Evolutionary conservation across 2,113 vertebrate genomes (phyloP).

Genomic region (Cathartes aura): DNA sequence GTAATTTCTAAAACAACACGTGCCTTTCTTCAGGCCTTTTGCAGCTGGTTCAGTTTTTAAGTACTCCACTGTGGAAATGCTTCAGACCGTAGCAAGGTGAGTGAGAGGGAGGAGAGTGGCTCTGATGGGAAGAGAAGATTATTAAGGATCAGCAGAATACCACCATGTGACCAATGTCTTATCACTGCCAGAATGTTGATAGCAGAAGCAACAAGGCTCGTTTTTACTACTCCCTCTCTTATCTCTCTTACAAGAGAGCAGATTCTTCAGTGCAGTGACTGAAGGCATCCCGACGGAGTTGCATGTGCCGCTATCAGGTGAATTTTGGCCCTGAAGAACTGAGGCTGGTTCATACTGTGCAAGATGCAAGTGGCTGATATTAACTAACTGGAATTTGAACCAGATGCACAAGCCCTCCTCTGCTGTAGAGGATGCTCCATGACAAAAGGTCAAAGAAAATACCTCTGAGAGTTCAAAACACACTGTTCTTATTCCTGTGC

Average conservation of each 20-base stretch:
- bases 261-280: neutral
- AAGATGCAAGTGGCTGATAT: neutral
- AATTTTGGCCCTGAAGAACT: slow-evolving; percentile 20
- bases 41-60: neutral
- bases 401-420: neutral
- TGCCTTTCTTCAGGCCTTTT: neutral
- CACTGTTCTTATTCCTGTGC: neutral
- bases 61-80: neutral
- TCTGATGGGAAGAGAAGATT: neutral
- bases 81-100: neutral
- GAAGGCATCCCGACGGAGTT: neutral
- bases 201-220: neutral
- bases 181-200: neutral
- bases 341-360: neutral
- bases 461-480: neutral
- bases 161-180: neutral
- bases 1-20: neutral
- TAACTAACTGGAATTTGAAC: neutral
- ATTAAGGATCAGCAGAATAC: neutral
- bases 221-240: slow-evolving; percentile 20
- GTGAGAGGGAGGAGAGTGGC: neutral
- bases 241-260: slow-evolving; percentile 4
- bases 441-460: slow-evolving; percentile 17
- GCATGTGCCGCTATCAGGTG: neutral
- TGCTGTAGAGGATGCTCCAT: neutral